These are phyloP conservation scores for Listronotus bonariensis DNA, from an alignment of 1,140 invertebrate species.

Conservation along the genomic window DNA sequence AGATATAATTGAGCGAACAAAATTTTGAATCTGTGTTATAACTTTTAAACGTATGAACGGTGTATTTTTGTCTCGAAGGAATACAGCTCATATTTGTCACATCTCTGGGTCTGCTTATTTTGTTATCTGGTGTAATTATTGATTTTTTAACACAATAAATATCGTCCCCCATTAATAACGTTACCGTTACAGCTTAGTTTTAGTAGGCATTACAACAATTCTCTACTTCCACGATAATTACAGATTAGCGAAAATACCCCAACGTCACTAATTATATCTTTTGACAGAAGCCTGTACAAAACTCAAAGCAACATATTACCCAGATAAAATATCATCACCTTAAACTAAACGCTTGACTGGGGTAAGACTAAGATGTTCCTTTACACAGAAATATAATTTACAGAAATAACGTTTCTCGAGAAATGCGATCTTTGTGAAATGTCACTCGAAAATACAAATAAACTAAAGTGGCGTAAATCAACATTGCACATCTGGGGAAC, in stretches of 20 bases:
- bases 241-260: not conserved
- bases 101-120: too few species aligned
- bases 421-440: constrained; percentile 34
- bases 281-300: constrained; percentile 8
- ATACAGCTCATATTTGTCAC: too few species aligned
- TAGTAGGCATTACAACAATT: too few species aligned
- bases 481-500: constrained; percentile 33
- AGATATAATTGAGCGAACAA: too few species aligned
- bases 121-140: too few species aligned
- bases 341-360: constrained; percentile 29
- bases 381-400: constrained; percentile 30
- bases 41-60: too few species aligned
- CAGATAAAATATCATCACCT: constrained; percentile 31
- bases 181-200: too few species aligned
- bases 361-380: constrained; percentile 31
- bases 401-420: constrained; percentile 33
- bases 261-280: constrained; percentile 15
- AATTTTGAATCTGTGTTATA: too few species aligned
- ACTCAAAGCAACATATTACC: constrained; percentile 24
- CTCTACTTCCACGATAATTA: too few species aligned
- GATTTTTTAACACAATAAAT: too few species aligned
- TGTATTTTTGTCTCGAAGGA: too few species aligned
- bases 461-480: constrained; percentile 26
- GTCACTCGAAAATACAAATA: constrained; percentile 33
- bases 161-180: too few species aligned